Evolutionary conservation across 2,113 vertebrate species (phyloP), one percentile per base, ranked within the genome.

Genomic region (Podilymbus podiceps): DNA sequence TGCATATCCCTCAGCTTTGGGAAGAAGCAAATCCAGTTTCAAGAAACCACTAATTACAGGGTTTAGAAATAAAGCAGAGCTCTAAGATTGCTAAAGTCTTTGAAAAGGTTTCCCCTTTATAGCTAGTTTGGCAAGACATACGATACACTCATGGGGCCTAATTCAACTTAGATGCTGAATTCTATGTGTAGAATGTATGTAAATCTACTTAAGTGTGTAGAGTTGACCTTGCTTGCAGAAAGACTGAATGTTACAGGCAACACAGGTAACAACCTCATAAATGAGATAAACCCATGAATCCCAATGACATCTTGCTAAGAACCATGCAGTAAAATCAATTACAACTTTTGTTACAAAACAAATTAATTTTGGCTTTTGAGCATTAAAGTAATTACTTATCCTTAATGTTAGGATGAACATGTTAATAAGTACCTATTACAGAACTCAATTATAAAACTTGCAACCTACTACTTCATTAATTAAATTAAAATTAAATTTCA

Each of bases 21-120:
- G 76, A 84, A 94, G 92, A 72, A 42, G 95, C 52, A 94, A 96
- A 95, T 95, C 93, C 95, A 92, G 90, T 90, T 94, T 87, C 69
- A 58, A 94, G 76, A 75, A 94, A 89, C 88, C 92, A 90, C 90
- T 95, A 93, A 97, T 96, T 75, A 86, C 35, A 90, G 83, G 87
- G 94, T 58, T 85, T n/a, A 88, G 86, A 95, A 96, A 93, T 40
- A 78, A 92, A 94, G 86, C 66, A 86, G 52, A 80, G 66, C 76
- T 90, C 68, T 0, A 35, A 55, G 73, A 81, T n/a, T 90, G 68
- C 83, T 90, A 1, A 67, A 95, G 88, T 8, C 85, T 93, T 96
- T 80, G 79, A 83, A 90, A 84, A 89, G 44, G 52, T 86, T 67
- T 63, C 72, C 82, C 88, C 83, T 93, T 71, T 63, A 63, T n/a